These are phyloP conservation scores for Bombyx mori DNA, from an alignment of 1,140 invertebrate genomes.

Conservation along the genomic window ASM3026992v2 NC_085110.1:4471001-4471500, in stretches of 20 bases:
- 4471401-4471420: conserved; percentile 8
- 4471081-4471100: conserved; percentile 58
- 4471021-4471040: conserved; percentile 69
- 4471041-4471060: conserved; percentile 71
- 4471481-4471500: too few species aligned
- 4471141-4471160: conserved; percentile 71
- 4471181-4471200: conserved; percentile 67
- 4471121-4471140: conserved; percentile 71
- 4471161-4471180: conserved; percentile 62
- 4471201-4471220: conserved; percentile 69
- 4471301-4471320: conserved; percentile 65
- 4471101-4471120: conserved; percentile 69
- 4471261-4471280: conserved; percentile 64
- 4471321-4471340: conserved; percentile 23
- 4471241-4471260: conserved; percentile 62
- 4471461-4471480: neutral
- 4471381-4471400: conserved; percentile 39
- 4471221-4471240: conserved; percentile 61
- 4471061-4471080: conserved; percentile 67
- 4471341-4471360: conserved; percentile 31
- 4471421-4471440: too few species aligned
- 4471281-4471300: conserved; percentile 62
- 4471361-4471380: conserved; percentile 40
- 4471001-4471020: conserved; percentile 67
- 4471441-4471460: neutral